A percentile compares a stretch with the other conserved stretches of the same genome.
These are phyloP conservation scores for Drosophila silvestris DNA, from an alignment of 2,888 invertebrate genomes.

Conservation along the genomic window DNA sequence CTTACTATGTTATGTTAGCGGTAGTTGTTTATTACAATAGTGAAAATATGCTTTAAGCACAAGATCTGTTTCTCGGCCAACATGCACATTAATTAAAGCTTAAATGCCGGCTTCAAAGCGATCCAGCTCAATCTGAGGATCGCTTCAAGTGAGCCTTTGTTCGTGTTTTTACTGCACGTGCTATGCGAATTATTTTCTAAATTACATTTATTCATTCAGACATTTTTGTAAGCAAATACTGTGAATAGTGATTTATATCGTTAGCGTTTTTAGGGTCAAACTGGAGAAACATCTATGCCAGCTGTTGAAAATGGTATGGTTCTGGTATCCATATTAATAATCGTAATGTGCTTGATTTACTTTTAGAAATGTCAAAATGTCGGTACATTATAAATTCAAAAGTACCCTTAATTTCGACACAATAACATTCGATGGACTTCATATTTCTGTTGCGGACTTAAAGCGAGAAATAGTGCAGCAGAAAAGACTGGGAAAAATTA, in stretches of 20 bases:
- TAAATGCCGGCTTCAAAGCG: not conserved
- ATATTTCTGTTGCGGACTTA: conserved; percentile 97
- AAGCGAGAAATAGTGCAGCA: conserved; percentile 98
- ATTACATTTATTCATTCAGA: too few species aligned
- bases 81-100: not conserved
- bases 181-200: not conserved
- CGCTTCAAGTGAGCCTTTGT: not conserved
- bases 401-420: conserved; percentile 98
- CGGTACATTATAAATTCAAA: conserved; percentile 99
- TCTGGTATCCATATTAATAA: not conserved
- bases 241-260: not conserved
- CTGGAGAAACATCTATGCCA: not conserved
- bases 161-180: not conserved
- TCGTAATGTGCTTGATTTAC: not conserved
- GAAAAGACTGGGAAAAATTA: conserved; percentile 96
- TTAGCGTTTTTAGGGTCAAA: not conserved
- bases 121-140: not conserved
- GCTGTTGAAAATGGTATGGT: not conserved
- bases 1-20: not conserved
- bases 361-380: conserved; percentile 87
- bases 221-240: not conserved
- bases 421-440: conserved; percentile 97
- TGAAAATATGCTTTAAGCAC: not conserved
- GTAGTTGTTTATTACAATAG: not conserved
- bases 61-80: not conserved